Conservation (phyloP, 2,888 invertebrate genomes). For the Tineola bisselliella region DNA sequence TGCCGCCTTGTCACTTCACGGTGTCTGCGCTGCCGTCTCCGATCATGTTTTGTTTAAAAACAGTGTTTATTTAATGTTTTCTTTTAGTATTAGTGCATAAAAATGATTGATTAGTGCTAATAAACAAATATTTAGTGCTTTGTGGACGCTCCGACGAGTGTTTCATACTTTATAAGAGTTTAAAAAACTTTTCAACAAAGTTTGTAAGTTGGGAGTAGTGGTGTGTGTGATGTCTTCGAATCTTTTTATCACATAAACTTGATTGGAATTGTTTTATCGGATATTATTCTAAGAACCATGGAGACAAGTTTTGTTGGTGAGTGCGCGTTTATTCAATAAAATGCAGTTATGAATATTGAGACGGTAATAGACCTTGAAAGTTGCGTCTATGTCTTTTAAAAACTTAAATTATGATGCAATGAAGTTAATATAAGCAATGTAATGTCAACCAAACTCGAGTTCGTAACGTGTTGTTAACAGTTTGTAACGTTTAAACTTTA, state of each 20-base stretch:
- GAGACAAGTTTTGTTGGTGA: conserved; percentile 52
- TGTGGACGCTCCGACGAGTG: background rate
- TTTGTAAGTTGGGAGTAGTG: conserved; percentile 37
- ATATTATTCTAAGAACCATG: conserved; percentile 28
- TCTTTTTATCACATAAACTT: conserved; percentile 39
- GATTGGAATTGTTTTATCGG: conserved; percentile 28
- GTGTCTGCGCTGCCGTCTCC: background rate
- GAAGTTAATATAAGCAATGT: background rate
- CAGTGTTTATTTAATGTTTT: conserved; percentile 11
- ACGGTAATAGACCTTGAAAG: conserved; percentile 12
- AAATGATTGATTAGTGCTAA: background rate
- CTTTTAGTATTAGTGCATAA: background rate
- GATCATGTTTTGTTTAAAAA: conserved; percentile 9
- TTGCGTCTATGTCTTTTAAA: background rate
- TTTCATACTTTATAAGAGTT: background rate
- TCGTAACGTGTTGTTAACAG: background rate
- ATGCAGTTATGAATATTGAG: background rate
- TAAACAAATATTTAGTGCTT: background rate
- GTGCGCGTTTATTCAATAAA: conserved; percentile 21
- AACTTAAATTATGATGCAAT: conserved; percentile 9
- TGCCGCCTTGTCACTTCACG: conserved; percentile 14
- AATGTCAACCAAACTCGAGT: conserved; percentile 5
- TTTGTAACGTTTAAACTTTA: background rate
- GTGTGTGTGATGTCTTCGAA: conserved; percentile 47
- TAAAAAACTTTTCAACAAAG: conserved; percentile 28